Base-by-base conservation (phyloP, 2,888 invertebrate genomes). In the Aporophyla lueneburgensis region DNA sequence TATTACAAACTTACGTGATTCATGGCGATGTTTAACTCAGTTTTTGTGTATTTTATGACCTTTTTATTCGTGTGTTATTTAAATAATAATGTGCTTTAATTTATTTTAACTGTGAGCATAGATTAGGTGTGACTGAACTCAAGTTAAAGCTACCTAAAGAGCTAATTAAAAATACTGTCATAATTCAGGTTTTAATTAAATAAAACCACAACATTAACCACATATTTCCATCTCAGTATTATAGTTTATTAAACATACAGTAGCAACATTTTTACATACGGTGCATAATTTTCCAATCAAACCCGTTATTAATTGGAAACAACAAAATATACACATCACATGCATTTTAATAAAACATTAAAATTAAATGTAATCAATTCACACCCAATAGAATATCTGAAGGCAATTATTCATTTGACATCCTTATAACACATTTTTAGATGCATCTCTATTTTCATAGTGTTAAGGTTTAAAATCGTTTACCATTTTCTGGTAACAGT, bases 1-100 rank as follows among this genome's bases (percentile, higher is more conserved):
- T 86, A 82, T 88, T 84, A 85, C 79, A 74, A 81, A 78, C 71
- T 78, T 71, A 74, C 74, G 77, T 89, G 89, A 88, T 88, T 85
- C 87, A 89, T 89, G 73, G 74, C 71, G 74, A 84, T 83, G 86
- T 81, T 85, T 82, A 83, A 81, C 74, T 63, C 51, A 77, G 82
- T 74, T 84, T 84, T 82, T 86, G 80, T 87, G 70, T 85, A 74
- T 84, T 87, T 87, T 85, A 88, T 83, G 87, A 74, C 68, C 75
- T 86, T 87, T 87, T 85, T 85, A 87, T 89, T 86, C 86, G 80
- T 86, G 70, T 83, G 80, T 78, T 71, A 87, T 85, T 88, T 84
- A 78, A 87, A 88, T 86, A 74, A 79, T 84, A 81, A 84, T 85
- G 74, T 80, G 66, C 61, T 78, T 81, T 80, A 82, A 87, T 87